Base-by-base conservation (phyloP, 2,113 vertebrate genomes). In the Mormyrus lacerda region DNA sequence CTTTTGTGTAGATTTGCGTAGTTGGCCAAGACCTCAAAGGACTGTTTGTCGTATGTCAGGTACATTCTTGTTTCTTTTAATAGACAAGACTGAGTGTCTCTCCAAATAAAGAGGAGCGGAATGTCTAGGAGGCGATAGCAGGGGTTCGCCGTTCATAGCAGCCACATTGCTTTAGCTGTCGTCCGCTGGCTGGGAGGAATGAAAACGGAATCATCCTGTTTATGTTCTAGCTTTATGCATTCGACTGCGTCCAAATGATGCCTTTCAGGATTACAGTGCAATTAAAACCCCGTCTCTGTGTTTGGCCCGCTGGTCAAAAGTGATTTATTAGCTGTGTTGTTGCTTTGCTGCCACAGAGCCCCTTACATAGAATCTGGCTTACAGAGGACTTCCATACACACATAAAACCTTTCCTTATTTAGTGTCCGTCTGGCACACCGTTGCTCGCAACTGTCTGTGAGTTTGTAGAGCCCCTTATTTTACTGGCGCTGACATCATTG, bases 61-160 rank as follows among this genome's bases (percentile, higher is more conserved):
- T 42, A 90, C 88, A 65, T 86, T 90, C 89, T 24, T 9, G 61
- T 89, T 85, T 79, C 91, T 93, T 92, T 92, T 91, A 91, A 91
- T 92, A 91, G 92, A 65, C 44, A 87, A 90, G 90, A 91, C 90
- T 90, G 79, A 55, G 55, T 87, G 83, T 91, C 89, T 91, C 79
- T 92, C 91, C 91, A 93, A 92, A 93, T 89, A 90, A 90, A 92
- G 91, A 89, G 79, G 50, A 90, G 47, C 19, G 7, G 73, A 88
- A 90, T 65, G 88, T 90, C 89, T 79, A 91, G 90, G 88, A 65
- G 88, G 88, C 51, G 88, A 48, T 85, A 50, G 7, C 47, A 50
- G 83, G 47, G 47, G 9, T 47, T 27, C 13, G 13, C 44, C 50
- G 47, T 11, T 27, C 83, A 85, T 10, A 17, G 83, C 79, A 45